phyloP scores from a whole-genome alignment of 2,113 vertebrate genomes.

The Cisticola juncidis region DNA sequence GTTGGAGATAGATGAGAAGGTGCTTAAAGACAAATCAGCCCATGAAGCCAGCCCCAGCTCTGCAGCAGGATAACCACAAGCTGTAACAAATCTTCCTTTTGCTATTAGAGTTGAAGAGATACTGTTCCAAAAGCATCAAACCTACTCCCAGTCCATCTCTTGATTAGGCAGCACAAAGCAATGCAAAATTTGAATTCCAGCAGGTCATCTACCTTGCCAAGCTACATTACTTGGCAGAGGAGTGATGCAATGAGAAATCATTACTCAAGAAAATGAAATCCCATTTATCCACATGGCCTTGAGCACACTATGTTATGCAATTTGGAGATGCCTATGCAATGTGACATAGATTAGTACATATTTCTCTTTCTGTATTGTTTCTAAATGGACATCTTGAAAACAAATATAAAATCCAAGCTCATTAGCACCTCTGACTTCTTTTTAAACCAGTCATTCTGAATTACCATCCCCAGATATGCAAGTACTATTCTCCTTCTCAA shows the following conservation, averaged over 20 bases:
- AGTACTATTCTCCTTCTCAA: background rate
- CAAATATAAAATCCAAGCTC: background rate
- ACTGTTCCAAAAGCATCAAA: background rate
- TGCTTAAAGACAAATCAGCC: background rate
- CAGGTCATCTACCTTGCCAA: slow-evolving; percentile 33
- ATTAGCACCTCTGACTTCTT: background rate
- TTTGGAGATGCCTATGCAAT: slow-evolving; percentile 10
- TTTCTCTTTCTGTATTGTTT: slow-evolving; percentile 11
- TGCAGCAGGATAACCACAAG: background rate
- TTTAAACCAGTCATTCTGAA: background rate
- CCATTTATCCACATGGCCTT: slow-evolving; percentile 24
- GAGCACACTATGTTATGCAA: background rate
- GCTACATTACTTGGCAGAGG: background rate
- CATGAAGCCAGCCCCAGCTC: background rate
- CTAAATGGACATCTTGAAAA: background rate
- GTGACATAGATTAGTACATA: background rate
- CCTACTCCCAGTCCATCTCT: background rate
- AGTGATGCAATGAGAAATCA: slow-evolving; percentile 15
- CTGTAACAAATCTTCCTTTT: background rate
- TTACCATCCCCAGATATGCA: background rate
- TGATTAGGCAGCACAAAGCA: background rate
- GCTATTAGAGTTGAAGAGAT: background rate
- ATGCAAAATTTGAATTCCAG: slow-evolving; percentile 16
- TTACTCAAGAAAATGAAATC: slow-evolving; percentile 56
- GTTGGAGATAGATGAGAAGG: background rate